Percentiles rank a stretch among this genome's conserved stretches.
phyloP scores from a whole-genome alignment of 2,888 invertebrate species.

The Drosophila macrothrix region DNA sequence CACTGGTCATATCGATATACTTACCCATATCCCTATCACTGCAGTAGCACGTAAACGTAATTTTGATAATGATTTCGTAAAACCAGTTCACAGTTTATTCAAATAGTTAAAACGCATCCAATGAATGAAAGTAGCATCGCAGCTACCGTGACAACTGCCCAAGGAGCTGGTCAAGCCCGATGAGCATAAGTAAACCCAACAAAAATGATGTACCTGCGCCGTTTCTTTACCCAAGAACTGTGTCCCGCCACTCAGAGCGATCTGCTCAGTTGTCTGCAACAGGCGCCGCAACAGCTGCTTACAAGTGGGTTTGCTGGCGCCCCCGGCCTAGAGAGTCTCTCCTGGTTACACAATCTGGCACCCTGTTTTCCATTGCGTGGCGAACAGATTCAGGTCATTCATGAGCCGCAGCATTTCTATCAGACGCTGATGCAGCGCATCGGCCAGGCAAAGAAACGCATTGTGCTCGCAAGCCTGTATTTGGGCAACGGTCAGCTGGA shows the following conservation, averaged over 20 bases:
- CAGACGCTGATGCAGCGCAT: slow-evolving; percentile 89
- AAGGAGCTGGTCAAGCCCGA: slow-evolving; percentile 13
- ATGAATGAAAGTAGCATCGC: slow-evolving; percentile 47
- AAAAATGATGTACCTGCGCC: slow-evolving; percentile 78
- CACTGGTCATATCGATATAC: slow-evolving; percentile 25
- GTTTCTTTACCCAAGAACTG: slow-evolving; percentile 83
- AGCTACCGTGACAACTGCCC: slow-evolving; percentile 18
- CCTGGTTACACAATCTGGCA: slow-evolving; percentile 88
- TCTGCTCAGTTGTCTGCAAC: slow-evolving; percentile 74
- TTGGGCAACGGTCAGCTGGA: slow-evolving; percentile 95
- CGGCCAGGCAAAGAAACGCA: slow-evolving; percentile 88
- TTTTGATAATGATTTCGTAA: slow-evolving; percentile 51
- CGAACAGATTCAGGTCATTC: slow-evolving; percentile 90
- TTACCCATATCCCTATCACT: slow-evolving; percentile 7
- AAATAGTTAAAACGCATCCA: slow-evolving; percentile 27
- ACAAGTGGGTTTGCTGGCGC: slow-evolving; percentile 61
- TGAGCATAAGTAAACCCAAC: slow-evolving; percentile 12
- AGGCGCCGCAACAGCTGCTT: slow-evolving; percentile 69
- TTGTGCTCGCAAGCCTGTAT: slow-evolving; percentile 96
- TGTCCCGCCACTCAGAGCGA: slow-evolving; percentile 74
- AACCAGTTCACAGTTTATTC: slow-evolving; percentile 35
- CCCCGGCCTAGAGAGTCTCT: slow-evolving; percentile 86
- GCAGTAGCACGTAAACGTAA: slow-evolving; percentile 41
- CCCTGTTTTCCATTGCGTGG: slow-evolving; percentile 90
- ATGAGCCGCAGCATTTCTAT: slow-evolving; percentile 92